A percentile compares a stretch with the other conserved stretches of the same genome.
phyloP scores from a whole-genome alignment of 2,888 invertebrate genomes.

The Hirtodrosophila confusa region DNA sequence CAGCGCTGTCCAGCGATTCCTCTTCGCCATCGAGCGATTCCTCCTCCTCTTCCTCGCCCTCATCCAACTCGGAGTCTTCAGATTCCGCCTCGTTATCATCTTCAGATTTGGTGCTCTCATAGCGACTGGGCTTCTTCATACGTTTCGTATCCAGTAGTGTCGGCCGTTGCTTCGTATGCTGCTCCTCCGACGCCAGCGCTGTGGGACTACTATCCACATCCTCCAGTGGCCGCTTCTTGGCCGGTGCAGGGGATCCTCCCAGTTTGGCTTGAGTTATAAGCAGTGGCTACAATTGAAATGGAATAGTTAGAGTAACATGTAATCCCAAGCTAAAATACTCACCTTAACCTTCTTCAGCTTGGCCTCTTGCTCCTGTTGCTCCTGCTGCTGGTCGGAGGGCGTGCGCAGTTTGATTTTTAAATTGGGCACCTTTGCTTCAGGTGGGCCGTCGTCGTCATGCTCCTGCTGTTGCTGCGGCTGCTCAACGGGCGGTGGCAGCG shows the following conservation, averaged over 20 bases:
- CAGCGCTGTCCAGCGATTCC: slow-evolving; percentile 80
- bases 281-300: slow-evolving; percentile 67
- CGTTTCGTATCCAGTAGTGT: slow-evolving; percentile 81
- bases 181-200: slow-evolving; percentile 44
- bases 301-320: not conserved
- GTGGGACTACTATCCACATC: slow-evolving; percentile 64
- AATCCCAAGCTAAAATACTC: slow-evolving; percentile 15
- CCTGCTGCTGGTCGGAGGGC: slow-evolving; percentile 45
- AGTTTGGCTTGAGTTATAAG: slow-evolving; percentile 81
- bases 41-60: slow-evolving; percentile 65
- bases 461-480: slow-evolving; percentile 86
- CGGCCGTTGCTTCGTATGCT: slow-evolving; percentile 78
- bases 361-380: slow-evolving; percentile 44
- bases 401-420: slow-evolving; percentile 81
- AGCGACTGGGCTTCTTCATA: slow-evolving; percentile 80
- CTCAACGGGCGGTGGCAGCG: slow-evolving; percentile 78
- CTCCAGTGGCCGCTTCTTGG: slow-evolving; percentile 74
- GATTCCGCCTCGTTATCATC: slow-evolving; percentile 73
- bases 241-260: slow-evolving; percentile 42
- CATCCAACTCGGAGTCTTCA: slow-evolving; percentile 65
- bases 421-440: slow-evolving; percentile 84
- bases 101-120: slow-evolving; percentile 79
- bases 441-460: slow-evolving; percentile 85
- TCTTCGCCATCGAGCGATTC: slow-evolving; percentile 72
- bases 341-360: slow-evolving; percentile 79